Conservation (phyloP, 2,113 vertebrate species). For the Pomatorhinus ruficollis region DNA sequence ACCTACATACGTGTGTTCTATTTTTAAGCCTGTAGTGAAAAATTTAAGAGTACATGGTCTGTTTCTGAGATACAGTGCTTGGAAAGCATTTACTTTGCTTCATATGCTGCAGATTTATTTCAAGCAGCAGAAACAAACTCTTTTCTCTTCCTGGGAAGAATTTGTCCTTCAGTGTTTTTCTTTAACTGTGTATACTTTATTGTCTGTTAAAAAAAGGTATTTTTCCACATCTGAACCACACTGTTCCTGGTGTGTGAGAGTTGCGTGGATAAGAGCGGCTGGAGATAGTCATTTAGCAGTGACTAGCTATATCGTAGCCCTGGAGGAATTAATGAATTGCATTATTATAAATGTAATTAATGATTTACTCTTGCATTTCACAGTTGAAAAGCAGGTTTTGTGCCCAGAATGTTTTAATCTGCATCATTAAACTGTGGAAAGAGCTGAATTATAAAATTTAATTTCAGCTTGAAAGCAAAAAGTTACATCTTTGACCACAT, state of each 20-base stretch:
- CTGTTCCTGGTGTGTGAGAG: not conserved
- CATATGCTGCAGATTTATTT: constrained; percentile 29
- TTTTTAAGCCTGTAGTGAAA: constrained; percentile 74
- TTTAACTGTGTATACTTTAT: not conserved
- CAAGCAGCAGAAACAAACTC: not conserved
- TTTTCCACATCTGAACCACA: not conserved
- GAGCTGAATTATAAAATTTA: constrained; percentile 16
- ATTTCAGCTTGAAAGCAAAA: not conserved
- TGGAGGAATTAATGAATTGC: constrained; percentile 29
- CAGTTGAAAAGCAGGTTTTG: constrained; percentile 46
- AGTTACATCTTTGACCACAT: not conserved
- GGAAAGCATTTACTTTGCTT: constrained; percentile 52
- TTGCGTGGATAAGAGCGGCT: not conserved
- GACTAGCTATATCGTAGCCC: not conserved
- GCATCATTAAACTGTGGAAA: not conserved
- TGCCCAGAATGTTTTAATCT: constrained; percentile 6
- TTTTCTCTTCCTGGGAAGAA: not conserved
- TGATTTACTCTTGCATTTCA: constrained; percentile 46
- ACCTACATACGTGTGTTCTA: constrained; percentile 58
- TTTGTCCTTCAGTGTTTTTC: not conserved
- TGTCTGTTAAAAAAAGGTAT: not conserved
- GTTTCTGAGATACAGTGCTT: constrained; percentile 45
- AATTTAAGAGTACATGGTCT: constrained; percentile 59
- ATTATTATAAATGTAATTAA: constrained; percentile 57
- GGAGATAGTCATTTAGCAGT: constrained; percentile 6